phyloP scores from a whole-genome alignment of 2,888 invertebrate genomes.

The Falcaria lacertinaria region DNA sequence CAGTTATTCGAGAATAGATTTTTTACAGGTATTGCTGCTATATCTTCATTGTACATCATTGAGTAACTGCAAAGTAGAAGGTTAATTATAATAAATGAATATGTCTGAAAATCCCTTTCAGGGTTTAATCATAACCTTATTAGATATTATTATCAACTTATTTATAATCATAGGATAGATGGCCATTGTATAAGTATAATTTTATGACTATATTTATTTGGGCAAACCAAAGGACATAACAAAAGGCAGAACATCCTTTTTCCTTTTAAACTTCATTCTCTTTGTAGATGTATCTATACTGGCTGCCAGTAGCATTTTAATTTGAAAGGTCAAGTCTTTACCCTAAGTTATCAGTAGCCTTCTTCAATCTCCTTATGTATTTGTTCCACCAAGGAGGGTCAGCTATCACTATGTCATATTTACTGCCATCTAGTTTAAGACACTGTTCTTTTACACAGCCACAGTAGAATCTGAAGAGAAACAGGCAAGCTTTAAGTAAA shows the following conservation, averaged over 20 bases:
- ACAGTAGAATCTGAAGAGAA: conserved; percentile 81
- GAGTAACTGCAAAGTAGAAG: conserved; percentile 80
- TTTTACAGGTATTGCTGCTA: conserved; percentile 85
- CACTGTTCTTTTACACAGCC: conserved; percentile 77
- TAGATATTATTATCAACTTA: too few relatives aligned
- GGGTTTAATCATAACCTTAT: too few relatives aligned
- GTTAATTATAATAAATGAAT: too few relatives aligned
- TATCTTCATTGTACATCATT: conserved; percentile 88
- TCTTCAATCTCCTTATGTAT: conserved; percentile 90
- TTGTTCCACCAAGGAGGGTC: conserved; percentile 99
- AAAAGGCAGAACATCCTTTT: too few relatives aligned
- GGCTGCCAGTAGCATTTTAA: not conserved
- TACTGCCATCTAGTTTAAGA: conserved; percentile 55
- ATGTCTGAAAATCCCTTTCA: too few relatives aligned
- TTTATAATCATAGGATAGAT: too few relatives aligned
- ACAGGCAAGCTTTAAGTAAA: not conserved
- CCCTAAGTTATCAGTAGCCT: conserved; percentile 80
- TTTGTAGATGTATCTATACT: too few relatives aligned
- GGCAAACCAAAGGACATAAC: too few relatives aligned
- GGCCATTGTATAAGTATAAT: too few relatives aligned
- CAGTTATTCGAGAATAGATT: conserved; percentile 81
- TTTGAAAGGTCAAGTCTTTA: conserved; percentile 35
- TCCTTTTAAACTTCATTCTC: too few relatives aligned
- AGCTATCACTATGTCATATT: conserved; percentile 90
- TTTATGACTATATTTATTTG: too few relatives aligned